These are phyloP conservation scores for Callipepla californica DNA, from an alignment of 2,113 vertebrate genomes.

Conservation along the genomic window DNA sequence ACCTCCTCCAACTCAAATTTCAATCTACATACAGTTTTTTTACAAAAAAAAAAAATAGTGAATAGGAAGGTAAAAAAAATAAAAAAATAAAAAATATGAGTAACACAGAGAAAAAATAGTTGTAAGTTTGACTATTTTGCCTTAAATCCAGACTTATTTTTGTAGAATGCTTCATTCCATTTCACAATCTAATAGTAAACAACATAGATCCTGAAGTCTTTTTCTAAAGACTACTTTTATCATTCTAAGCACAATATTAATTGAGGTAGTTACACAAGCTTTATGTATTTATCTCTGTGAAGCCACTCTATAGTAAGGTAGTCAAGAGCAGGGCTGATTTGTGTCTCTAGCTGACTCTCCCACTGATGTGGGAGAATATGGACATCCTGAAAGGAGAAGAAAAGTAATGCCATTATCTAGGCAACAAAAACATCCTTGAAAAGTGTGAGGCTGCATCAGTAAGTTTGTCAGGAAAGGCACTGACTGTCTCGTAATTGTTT, in stretches of 20 bases:
- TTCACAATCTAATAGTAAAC: constrained; percentile 42
- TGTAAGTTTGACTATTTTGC: constrained; percentile 59
- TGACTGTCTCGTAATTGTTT: constrained; percentile 6
- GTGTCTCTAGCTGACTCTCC: constrained; percentile 1
- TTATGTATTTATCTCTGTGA: constrained; percentile 35
- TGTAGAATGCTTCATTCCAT: constrained; percentile 66
- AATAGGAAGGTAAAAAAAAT: constrained; percentile 56
- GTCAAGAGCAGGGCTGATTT: constrained; percentile 21
- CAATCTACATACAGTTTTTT: constrained; percentile 51
- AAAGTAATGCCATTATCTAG: constrained; percentile 25
- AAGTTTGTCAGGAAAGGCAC: constrained; percentile 26
- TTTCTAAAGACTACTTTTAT: constrained; percentile 55
- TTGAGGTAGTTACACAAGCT: constrained; percentile 37
- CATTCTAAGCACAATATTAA: constrained; percentile 65
- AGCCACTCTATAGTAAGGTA: constrained; percentile 34
- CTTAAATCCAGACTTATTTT: constrained; percentile 56
- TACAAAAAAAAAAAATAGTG: constrained; percentile 31
- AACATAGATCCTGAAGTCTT: constrained; percentile 51
- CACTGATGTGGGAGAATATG: constrained; percentile 20
- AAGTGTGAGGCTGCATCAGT: neutral
- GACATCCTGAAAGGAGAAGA: constrained; percentile 3
- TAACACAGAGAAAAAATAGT: constrained; percentile 63
- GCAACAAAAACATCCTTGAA: neutral
- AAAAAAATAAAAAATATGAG: constrained; percentile 37
- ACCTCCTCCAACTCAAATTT: constrained; percentile 26